Evolutionary conservation across 35 echinoderm and acorn worm genomes (phyloP).

Genomic region (Lytechinus pictus): DNA sequence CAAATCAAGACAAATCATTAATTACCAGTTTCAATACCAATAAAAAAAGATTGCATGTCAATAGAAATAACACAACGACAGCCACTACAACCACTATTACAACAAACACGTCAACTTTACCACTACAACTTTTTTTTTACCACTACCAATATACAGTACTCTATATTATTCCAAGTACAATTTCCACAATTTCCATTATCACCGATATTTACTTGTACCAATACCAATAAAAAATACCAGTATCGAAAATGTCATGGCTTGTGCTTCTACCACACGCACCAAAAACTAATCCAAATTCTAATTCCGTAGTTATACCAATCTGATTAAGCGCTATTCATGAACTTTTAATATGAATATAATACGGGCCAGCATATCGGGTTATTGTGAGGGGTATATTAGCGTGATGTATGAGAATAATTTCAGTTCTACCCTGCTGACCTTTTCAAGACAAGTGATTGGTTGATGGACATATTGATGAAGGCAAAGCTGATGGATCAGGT

Average conservation of each 20-base stretch:
- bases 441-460: neutral
- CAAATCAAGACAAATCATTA: too few relatives aligned
- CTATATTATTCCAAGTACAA: neutral
- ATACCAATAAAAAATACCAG: neutral
- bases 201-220: neutral
- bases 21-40: too few relatives aligned
- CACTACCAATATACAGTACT: neutral
- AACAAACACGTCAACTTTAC: too few relatives aligned
- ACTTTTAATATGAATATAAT: neutral
- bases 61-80: too few relatives aligned
- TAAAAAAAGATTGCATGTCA: too few relatives aligned
- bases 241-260: neutral
- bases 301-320: neutral
- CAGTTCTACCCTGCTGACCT: neutral
- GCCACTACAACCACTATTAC: too few relatives aligned
- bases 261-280: too few relatives aligned
- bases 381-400: neutral
- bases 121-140: neutral
- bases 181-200: neutral
- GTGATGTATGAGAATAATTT: neutral
- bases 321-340: neutral
- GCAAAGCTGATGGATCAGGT: neutral
- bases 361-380: neutral
- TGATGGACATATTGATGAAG: constrained; percentile 12
- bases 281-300: neutral